phyloP scores from a whole-genome alignment of 1,140 invertebrate genomes.

The Megathymus violae region DNA sequence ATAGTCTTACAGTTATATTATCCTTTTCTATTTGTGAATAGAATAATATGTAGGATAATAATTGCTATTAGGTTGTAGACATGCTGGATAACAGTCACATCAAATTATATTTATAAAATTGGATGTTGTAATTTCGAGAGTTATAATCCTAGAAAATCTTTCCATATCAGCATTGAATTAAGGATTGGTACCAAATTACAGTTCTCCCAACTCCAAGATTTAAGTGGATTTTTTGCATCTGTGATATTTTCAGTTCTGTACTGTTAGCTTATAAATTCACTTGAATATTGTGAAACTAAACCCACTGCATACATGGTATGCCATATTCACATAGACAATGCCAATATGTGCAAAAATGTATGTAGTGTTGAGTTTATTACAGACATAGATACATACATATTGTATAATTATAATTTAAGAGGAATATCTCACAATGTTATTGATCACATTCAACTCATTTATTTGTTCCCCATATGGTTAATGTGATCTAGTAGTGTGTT shows the following conservation, averaged over 20 bases:
- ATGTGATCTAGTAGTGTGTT: constrained; percentile 30
- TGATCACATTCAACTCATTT: constrained; percentile 51
- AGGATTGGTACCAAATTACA: constrained; percentile 23
- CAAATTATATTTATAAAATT: constrained; percentile 1
- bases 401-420: constrained; percentile 25
- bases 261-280: constrained; percentile 68
- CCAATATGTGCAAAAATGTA: constrained; percentile 7
- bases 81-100: not conserved
- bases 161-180: not conserved
- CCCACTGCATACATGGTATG: not conserved
- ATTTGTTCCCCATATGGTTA: constrained; percentile 74
- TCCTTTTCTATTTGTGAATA: not conserved
- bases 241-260: constrained; percentile 74
- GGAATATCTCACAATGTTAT: constrained; percentile 39
- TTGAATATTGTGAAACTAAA: constrained; percentile 39
- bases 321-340: not conserved
- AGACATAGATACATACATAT: not conserved
- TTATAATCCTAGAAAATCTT: constrained; percentile 17
- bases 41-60: not conserved
- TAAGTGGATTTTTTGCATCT: constrained; percentile 73
- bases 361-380: constrained; percentile 10
- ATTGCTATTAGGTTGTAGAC: not conserved
- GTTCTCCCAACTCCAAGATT: constrained; percentile 31
- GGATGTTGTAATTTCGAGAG: constrained; percentile 8
- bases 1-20: too few species aligned